These are phyloP conservation scores for Hipparchia sbordonii DNA, from an alignment of 2,888 invertebrate genomes.

Conservation along the genomic window DNA sequence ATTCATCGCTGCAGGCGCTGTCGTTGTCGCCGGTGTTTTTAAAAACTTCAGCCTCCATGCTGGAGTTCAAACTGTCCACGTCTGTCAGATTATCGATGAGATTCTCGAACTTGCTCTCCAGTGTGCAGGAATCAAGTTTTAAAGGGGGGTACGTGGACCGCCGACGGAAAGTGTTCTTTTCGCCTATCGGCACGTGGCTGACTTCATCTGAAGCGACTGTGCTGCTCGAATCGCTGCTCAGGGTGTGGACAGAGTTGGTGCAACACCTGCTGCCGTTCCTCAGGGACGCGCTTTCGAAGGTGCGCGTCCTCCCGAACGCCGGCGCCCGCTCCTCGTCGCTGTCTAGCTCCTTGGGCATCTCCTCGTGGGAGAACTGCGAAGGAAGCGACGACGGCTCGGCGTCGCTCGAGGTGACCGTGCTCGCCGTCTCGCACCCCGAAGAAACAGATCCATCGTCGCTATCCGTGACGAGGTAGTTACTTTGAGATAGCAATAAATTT, in stretches of 20 bases:
- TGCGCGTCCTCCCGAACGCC: conserved; percentile 50
- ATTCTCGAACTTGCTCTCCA: conserved; percentile 68
- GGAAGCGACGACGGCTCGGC: conserved; percentile 78
- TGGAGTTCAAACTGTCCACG: conserved; percentile 67
- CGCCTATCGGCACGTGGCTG: conserved; percentile 77
- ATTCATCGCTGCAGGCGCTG: conserved; percentile 95
- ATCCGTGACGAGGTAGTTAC: conserved; percentile 84
- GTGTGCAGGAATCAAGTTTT: conserved; percentile 54
- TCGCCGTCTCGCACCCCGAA: conserved; percentile 91
- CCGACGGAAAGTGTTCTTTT: conserved; percentile 69
- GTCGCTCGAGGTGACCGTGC: conserved; percentile 86
- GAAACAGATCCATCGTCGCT: conserved; percentile 90
- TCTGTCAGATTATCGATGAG: conserved; percentile 72
- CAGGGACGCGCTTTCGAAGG: conserved; percentile 51
- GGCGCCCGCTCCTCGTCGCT: conserved; percentile 67
- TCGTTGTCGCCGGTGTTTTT: conserved; percentile 84
- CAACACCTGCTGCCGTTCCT: conserved; percentile 51
- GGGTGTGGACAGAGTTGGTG: conserved; percentile 50
- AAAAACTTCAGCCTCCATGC: conserved; percentile 76
- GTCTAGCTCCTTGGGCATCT: conserved; percentile 59
- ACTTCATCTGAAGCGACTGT: conserved; percentile 60
- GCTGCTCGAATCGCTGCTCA: conserved; percentile 42
- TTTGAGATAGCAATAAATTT: conserved; percentile 59
- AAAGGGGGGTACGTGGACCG: conserved; percentile 76
- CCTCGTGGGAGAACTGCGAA: conserved; percentile 70